Evolutionary conservation across 1,140 invertebrate genomes (phyloP), one percentile per base, ranked within the genome.

Genomic region (Ptiloglossa arizonensis): DNA sequence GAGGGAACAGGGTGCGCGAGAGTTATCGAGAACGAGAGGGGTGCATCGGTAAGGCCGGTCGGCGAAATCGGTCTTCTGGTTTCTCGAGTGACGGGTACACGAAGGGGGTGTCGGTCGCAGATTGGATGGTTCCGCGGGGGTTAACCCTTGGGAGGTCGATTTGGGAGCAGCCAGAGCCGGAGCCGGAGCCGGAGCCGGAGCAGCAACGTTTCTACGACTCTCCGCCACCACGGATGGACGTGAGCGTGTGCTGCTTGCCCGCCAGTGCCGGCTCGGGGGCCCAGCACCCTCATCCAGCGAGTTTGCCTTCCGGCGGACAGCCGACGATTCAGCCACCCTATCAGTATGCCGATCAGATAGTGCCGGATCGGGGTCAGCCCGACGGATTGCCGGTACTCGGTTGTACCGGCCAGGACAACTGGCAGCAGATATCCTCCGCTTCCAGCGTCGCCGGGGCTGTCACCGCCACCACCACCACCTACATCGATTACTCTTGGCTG

Each of bases 401-500:
- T 41, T 82, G 83, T 79, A 85, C 81, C 80, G 87, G 86, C 32
- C 89, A 89, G 84, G 90, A 90, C 81, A 87, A 85, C 75, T 92
- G 89, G 89, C 89, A 90, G 73, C 87, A 88, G 68, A 89, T 88
- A 86, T 89, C 89, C 22, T 83, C 85, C 64, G 63, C 82, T 68
- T 70, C 81, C 29, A 83, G 83, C 48, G 69, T 83, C 79, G 83
- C 71, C 41, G 82, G 87, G 24, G 80, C 86, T 71, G 85, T 85
- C 22, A 86, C 88, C 46, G 77, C 87, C 24, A 89, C 87, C 59
- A 90, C 91, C 22, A 87, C 90, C 67, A 86, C 92, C 17, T 93
- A 92, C 80, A 92, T 92, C 80, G 92, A 92, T 70, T 93, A 93
- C 76, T 92, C 92, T 35, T 92, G 92, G 92, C 87, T 92, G 74